Base-by-base conservation (phyloP, 2,888 invertebrate species). In the Phasia obesa region DNA sequence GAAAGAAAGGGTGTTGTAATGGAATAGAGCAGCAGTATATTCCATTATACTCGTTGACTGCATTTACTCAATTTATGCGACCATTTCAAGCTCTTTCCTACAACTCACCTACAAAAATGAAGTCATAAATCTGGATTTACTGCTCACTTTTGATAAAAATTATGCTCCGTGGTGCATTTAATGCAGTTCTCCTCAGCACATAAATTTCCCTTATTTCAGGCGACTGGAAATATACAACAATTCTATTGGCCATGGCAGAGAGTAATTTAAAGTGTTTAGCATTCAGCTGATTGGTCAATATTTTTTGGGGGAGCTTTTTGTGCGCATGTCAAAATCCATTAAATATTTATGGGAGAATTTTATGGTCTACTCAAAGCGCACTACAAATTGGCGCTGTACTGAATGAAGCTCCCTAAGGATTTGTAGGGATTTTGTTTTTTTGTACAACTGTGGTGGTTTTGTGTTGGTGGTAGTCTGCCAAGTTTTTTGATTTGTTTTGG, bases 241-340 rank as follows among this genome's bases (percentile, higher is more conserved):
- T 57, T 17, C 49, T 7, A 85, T 85, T 86, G 84, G 86, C 42
- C 21, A 0, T 2, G 5, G 2, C 27, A 64, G 70, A 78, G 83
- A 78, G 77, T 13, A 70, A 31, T 70, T 60, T 42, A 27, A n/a
- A 19, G 15, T 27, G 27, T 70, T 78, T 21, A 27, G 44, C 84
- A 81, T 21, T 13, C 1, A 5, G n/a, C 27, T 73, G 86, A 90
- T 90, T 90, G 90, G 91, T 76, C 23, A 6, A 1, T 9, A 6
- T 2, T 42, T n/a, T 6, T 7, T 87, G 86, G 86, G 89, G 89
- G 89, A 88, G 87, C 88, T 87, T 87, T 83, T 81, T 77, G 1
- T 85, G 87, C 87, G 88, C 89, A 87, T 86, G 87, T 75, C 85
- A 70, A 79, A 80, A 85, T 85, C 62, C 67, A 64, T 60, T 71